These are phyloP conservation scores for Ophion slaviceki DNA, from an alignment of 2,888 invertebrate genomes.

Conservation along the genomic window DNA sequence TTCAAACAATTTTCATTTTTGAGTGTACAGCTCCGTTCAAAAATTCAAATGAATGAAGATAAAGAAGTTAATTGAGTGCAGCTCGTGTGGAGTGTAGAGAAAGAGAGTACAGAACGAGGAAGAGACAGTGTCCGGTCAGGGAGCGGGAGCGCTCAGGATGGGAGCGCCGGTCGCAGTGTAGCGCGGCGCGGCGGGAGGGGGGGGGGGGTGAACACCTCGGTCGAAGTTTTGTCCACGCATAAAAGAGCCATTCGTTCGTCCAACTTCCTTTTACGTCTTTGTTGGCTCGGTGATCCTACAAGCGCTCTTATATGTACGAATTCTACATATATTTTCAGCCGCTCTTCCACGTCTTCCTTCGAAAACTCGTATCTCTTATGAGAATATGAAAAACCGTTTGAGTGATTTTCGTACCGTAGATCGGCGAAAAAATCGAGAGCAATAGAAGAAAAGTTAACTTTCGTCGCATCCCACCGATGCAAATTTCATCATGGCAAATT, in stretches of 20 bases:
- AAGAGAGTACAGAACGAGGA: constrained; percentile 58
- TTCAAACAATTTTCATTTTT: too few species aligned
- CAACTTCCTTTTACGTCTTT: constrained; percentile 59
- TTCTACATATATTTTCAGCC: constrained; percentile 33
- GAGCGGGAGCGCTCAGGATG: not conserved
- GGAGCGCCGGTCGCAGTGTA: not conserved
- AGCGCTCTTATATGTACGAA: constrained; percentile 44
- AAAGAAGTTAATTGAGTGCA: too few species aligned
- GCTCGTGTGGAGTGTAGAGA: not conserved
- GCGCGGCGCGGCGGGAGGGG: not conserved
- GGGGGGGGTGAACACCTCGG: constrained; percentile 25
- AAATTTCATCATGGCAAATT: too few species aligned
- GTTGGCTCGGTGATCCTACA: constrained; percentile 49
- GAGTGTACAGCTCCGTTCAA: too few species aligned
- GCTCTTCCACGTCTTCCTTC: constrained; percentile 27
- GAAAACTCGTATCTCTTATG: not conserved
- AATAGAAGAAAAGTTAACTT: too few species aligned
- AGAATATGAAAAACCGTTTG: too few species aligned
- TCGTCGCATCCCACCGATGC: too few species aligned
- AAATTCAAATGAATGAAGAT: too few species aligned
- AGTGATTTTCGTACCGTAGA: too few species aligned
- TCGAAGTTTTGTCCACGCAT: constrained; percentile 52
- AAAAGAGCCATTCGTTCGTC: constrained; percentile 60
- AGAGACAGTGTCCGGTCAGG: constrained; percentile 39
- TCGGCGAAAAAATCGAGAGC: too few species aligned